Conservation (phyloP, 1,140 invertebrate species). For the Teleogryllus occipitalis region DNA sequence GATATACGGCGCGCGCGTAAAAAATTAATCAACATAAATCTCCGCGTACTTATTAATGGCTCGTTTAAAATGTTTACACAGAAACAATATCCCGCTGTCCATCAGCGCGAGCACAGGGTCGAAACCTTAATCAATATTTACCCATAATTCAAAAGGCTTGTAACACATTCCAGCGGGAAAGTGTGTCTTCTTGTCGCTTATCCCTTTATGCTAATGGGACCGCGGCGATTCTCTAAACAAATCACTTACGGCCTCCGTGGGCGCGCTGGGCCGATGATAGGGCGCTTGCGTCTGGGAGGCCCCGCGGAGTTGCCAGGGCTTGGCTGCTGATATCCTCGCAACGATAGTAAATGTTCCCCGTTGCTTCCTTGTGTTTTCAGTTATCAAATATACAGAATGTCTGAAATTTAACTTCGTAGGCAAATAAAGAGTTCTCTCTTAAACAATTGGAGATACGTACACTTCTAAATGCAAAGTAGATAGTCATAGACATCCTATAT, state of each 20-base stretch:
- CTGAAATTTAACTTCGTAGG: too few relatives aligned
- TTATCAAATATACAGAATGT: too few relatives aligned
- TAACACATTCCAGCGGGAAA: background rate
- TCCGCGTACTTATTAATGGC: background rate
- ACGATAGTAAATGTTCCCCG: too few relatives aligned
- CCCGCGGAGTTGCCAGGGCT: too few relatives aligned
- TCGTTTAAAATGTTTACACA: background rate
- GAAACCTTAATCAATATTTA: conserved; percentile 6
- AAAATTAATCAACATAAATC: conserved; percentile 6
- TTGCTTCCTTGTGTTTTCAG: too few relatives aligned
- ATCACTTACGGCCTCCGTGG: background rate
- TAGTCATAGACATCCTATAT: too few relatives aligned
- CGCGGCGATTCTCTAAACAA: background rate
- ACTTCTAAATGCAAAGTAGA: too few relatives aligned
- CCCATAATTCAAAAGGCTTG: background rate
- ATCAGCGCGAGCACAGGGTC: background rate
- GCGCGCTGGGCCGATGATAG: too few relatives aligned
- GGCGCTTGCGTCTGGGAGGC: too few relatives aligned
- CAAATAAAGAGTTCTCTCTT: too few relatives aligned
- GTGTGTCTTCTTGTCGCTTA: conserved; percentile 3
- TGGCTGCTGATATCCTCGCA: too few relatives aligned
- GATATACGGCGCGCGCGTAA: background rate
- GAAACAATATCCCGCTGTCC: background rate
- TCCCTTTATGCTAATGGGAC: background rate
- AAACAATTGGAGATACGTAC: too few relatives aligned